Conservation (phyloP, 1,140 invertebrate species). For the Anadara kagoshimensis region DNA sequence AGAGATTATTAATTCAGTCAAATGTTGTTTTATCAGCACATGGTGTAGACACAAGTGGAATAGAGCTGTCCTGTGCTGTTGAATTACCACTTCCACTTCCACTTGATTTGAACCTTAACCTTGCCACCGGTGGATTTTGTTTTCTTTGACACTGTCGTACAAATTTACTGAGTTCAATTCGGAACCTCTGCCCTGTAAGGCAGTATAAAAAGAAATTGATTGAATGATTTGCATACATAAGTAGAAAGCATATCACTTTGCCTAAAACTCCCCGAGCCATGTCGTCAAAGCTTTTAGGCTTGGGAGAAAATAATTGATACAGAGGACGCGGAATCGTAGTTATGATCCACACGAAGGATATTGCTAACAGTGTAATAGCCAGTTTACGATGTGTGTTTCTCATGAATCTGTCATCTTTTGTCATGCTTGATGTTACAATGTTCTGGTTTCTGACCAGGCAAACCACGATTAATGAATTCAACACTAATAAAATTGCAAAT, state of each 20-base stretch:
- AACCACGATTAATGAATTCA: slow-evolving; percentile 66
- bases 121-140: slow-evolving; percentile 37
- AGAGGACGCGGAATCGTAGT: slow-evolving; percentile 69
- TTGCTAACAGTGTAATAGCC: slow-evolving; percentile 65
- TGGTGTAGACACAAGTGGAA: slow-evolving; percentile 39
- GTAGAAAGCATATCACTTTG: slow-evolving; percentile 59
- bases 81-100: slow-evolving; percentile 20
- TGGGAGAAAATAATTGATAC: slow-evolving; percentile 50
- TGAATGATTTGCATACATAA: slow-evolving; percentile 73
- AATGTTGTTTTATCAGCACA: slow-evolving; percentile 14
- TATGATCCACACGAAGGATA: slow-evolving; percentile 69
- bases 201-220: slow-evolving; percentile 75
- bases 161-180: slow-evolving; percentile 64
- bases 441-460: slow-evolving; percentile 52
- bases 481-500: slow-evolving; percentile 59
- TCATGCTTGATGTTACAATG: slow-evolving; percentile 48
- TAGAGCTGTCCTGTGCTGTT: slow-evolving; percentile 38
- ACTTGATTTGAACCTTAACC: slow-evolving; percentile 49
- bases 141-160: slow-evolving; percentile 38
- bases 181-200: slow-evolving; percentile 69
- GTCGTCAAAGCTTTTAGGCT: slow-evolving; percentile 38
- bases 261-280: slow-evolving; percentile 36
- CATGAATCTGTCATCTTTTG: slow-evolving; percentile 49
- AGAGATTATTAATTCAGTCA: slow-evolving; percentile 9
- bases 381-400: slow-evolving; percentile 55